A percentile compares a stretch with the other conserved stretches of the same genome.
Conservation (phyloP, 1,140 invertebrate genomes). For the Rhopalosiphum maidis region DNA sequence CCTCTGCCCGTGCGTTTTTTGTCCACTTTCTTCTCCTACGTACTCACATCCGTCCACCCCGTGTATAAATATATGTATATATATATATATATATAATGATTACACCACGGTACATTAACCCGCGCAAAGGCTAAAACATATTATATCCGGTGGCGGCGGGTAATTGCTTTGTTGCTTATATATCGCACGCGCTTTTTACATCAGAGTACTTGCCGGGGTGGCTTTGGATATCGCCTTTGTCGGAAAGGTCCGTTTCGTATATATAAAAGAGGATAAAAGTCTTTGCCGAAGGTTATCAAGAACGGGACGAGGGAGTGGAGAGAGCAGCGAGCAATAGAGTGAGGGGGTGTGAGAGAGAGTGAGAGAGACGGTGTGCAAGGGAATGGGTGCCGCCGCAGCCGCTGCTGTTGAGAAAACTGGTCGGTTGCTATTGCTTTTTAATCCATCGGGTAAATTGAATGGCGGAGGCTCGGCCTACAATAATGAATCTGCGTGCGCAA, state of each 20-base stretch:
- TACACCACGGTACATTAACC: constrained; percentile 42
- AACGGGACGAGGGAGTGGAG: not conserved
- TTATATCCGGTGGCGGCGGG: constrained; percentile 27
- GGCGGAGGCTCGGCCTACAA: constrained; percentile 10
- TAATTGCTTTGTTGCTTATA: constrained; percentile 53
- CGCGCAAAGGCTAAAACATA: constrained; percentile 37
- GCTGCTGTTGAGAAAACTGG: not conserved
- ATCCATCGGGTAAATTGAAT: constrained; percentile 53
- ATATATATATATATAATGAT: constrained; percentile 28
- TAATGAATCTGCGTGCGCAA: not conserved
- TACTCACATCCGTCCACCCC: not conserved
- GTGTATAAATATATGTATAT: not conserved
- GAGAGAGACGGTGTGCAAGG: not conserved
- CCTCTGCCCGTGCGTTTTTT: not conserved
- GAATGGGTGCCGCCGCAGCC: not conserved
- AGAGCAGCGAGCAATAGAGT: not conserved
- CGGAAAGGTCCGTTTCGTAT: constrained; percentile 48
- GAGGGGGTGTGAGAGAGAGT: not conserved
- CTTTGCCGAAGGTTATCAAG: constrained; percentile 43
- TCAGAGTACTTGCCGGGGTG: not conserved
- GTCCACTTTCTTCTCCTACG: not conserved
- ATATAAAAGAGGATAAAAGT: constrained; percentile 57
- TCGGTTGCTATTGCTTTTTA: constrained; percentile 55
- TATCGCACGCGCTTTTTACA: constrained; percentile 41
- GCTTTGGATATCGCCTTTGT: constrained; percentile 55